Base-by-base conservation (phyloP, 2,888 invertebrate species). In the Andrena trimmerana region DNA sequence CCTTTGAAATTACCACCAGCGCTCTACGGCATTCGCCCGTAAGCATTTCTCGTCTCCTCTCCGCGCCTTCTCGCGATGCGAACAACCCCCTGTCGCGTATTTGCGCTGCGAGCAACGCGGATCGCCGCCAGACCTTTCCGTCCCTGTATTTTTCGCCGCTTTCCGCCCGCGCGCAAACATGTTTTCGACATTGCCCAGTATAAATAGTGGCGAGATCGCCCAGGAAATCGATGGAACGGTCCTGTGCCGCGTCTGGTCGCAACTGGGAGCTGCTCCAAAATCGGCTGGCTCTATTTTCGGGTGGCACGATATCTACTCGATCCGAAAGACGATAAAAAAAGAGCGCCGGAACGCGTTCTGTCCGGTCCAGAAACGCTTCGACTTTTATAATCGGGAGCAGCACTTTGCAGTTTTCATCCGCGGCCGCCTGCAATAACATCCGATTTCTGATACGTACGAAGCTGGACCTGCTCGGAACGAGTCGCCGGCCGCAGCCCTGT, bases 391-490 rank as follows among this genome's bases (percentile, higher is more conserved):
- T 85, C 85, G 81, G 79, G 80, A 66, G 63, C 76, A 74, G 74
- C 83, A 86, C 69, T 86, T 86, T 72, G 81, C 78, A 81, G 83
- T 83, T 86, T 84, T 87, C 81, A 66, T 85, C 69, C 63, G 52
- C 65, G 73, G 57, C 57, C 63, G 62, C 20, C 76, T 50, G 83
- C 81, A 74, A 84, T 86, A 84, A 76, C 86, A 75, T 78, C 66
- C 78, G 82, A 84, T 88, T 88, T 77, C 77, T 81, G 83, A 86
- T 86, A 78, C 69, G 65, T 78, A 73, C 74, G 75, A 65, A 60
- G 7, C 67, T 33, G 52, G 73, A 65, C 33, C 48, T 48, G 77
- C 68, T 69, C n/a, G 81, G 20, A 59, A 36, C 74, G 48, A 16
- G 59, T 69, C 42, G 72, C 54, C 63, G 66, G 69, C 66, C 57